Percentiles rank a stretch among this genome's conserved stretches.
phyloP scores from a whole-genome alignment of 2,797 vertebrate species.

The Spea hammondii region DNA sequence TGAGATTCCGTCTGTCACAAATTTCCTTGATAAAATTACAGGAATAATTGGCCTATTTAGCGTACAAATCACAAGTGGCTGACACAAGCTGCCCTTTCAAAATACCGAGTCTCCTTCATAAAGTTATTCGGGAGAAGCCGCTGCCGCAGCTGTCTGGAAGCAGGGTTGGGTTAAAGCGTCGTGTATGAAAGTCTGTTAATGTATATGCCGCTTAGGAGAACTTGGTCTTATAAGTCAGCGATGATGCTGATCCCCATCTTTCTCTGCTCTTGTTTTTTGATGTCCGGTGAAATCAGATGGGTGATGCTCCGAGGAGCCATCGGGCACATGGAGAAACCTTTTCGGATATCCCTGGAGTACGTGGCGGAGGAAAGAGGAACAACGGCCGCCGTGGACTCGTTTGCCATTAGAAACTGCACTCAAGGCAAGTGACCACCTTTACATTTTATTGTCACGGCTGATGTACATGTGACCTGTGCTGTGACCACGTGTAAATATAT shows the following conservation, averaged over 20 bases:
- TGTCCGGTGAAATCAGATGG: slow-evolving; percentile 65
- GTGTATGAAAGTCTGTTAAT: too few species aligned
- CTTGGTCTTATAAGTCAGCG: not conserved
- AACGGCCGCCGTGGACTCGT: slow-evolving; percentile 67
- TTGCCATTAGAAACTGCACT: slow-evolving; percentile 74
- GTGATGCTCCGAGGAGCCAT: slow-evolving; percentile 67
- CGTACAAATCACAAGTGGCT: not conserved
- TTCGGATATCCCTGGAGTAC: slow-evolving; percentile 72
- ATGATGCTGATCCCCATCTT: slow-evolving; percentile 58
- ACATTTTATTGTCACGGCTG: not conserved
- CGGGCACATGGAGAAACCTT: slow-evolving; percentile 68
- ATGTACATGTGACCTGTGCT: not conserved
- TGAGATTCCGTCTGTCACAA: slow-evolving; percentile 8
- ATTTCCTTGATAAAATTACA: slow-evolving; percentile 21
- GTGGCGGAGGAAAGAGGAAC: slow-evolving; percentile 64
- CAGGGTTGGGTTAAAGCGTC: not conserved
- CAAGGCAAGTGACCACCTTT: slow-evolving; percentile 43
- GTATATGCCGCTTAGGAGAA: too few species aligned
- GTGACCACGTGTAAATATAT: not conserved
- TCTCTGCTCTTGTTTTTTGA: slow-evolving; percentile 55
- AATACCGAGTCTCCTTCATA: not conserved
- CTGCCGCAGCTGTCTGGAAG: not conserved
- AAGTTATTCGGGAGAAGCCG: not conserved
- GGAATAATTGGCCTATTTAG: not conserved
- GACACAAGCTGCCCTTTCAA: not conserved